Percentiles rank a stretch among this genome's conserved stretches.
Evolutionary conservation across 2,113 vertebrate genomes (phyloP).

Genomic region (Gambusia affinis): DNA sequence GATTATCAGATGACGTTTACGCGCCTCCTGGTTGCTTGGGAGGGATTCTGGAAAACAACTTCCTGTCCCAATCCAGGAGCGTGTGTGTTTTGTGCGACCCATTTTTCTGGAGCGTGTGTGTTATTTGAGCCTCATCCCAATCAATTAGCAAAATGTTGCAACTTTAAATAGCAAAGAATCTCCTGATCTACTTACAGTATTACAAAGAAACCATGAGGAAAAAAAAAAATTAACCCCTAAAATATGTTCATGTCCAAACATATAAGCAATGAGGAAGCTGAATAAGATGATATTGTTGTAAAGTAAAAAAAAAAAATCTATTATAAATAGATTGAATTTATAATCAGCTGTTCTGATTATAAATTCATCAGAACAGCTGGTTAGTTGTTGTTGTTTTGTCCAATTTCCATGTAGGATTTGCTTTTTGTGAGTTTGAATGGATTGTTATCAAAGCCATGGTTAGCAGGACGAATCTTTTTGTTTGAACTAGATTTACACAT

Average conservation of each 20-base stretch:
- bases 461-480: no score
- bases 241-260: background rate
- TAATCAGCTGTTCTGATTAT: no score
- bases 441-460: no score
- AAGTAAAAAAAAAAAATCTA: no score
- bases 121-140: background rate
- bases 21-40: background rate
- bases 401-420: no score
- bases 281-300: no score
- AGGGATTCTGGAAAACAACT: background rate
- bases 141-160: background rate
- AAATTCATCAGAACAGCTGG: no score
- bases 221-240: background rate
- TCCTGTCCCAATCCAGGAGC: background rate
- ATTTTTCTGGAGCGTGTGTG: background rate
- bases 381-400: no score
- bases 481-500: no score
- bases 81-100: no score
- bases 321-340: no score
- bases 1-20: background rate
- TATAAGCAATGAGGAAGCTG: background rate
- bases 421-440: no score
- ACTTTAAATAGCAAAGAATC: background rate
- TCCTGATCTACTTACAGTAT: background rate
- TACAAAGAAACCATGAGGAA: background rate